A percentile compares a stretch with the other conserved stretches of the same genome.
These are phyloP conservation scores for Acrossocheilus fasciatus DNA, from an alignment of 2,797 vertebrate genomes.

Conservation along the genomic window DNA sequence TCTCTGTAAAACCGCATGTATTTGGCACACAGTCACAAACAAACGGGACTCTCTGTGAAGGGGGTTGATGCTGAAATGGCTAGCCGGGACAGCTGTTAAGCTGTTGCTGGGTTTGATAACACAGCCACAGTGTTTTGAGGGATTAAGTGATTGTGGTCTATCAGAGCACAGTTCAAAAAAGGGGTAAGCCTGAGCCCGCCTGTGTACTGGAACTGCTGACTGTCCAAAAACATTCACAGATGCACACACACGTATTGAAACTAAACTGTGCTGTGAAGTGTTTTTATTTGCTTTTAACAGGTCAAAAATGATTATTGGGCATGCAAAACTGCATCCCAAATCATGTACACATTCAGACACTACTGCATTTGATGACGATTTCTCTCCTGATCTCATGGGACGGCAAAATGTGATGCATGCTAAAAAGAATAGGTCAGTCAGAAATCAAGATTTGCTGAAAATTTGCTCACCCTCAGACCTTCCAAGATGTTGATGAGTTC, in stretches of 20 bases:
- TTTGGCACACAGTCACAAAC: conserved; percentile 28
- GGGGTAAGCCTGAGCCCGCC: conserved; percentile 64
- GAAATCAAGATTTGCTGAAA: not conserved
- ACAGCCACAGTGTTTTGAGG: conserved; percentile 70
- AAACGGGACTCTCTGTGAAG: not conserved
- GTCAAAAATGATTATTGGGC: not conserved
- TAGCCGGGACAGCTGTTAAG: not conserved
- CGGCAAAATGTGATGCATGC: not conserved
- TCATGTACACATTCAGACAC: not conserved
- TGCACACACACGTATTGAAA: not conserved
- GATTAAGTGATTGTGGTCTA: conserved; percentile 79
- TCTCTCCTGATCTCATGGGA: not conserved
- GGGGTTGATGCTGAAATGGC: conserved; percentile 13
- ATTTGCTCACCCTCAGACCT: not conserved
- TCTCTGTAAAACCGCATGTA: conserved; percentile 12
- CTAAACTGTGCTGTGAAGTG: not conserved
- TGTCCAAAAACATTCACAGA: conserved; percentile 33
- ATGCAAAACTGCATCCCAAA: not conserved
- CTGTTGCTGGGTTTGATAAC: conserved; percentile 65
- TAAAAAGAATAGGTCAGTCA: not conserved
- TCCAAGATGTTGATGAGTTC: not conserved
- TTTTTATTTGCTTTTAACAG: not conserved
- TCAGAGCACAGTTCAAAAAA: conserved; percentile 68
- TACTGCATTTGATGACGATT: not conserved
- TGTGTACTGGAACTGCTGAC: conserved; percentile 77